These are phyloP conservation scores for Drosophila erecta DNA, from an alignment of 1,140 invertebrate genomes.

Conservation along the genomic window DNA sequence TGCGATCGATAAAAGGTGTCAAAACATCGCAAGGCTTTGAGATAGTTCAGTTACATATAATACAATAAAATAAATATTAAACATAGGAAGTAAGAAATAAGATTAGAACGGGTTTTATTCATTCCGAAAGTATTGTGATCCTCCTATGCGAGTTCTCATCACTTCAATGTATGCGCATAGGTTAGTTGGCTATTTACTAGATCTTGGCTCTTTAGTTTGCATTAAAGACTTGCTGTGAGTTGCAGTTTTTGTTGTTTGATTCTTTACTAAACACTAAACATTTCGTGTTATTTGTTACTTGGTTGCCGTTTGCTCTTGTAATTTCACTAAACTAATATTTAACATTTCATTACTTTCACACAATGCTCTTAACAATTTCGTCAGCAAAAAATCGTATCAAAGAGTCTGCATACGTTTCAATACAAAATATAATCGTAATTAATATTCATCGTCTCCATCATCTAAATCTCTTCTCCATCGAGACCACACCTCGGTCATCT, in stretches of 20 bases:
- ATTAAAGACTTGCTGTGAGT: constrained; percentile 48
- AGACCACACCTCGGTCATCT: constrained; percentile 18
- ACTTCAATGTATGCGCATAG: constrained; percentile 13
- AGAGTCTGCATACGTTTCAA: constrained; percentile 75
- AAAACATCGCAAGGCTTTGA: constrained; percentile 42
- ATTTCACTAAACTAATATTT: constrained; percentile 83
- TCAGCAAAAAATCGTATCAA: constrained; percentile 79
- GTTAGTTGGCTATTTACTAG: constrained; percentile 45
- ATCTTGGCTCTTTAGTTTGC: constrained; percentile 35
- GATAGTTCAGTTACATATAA: constrained; percentile 79
- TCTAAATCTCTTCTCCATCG: constrained; percentile 13
- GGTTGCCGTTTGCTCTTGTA: constrained; percentile 63
- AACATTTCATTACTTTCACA: constrained; percentile 80
- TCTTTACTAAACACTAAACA: constrained; percentile 55
- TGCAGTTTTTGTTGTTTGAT: constrained; percentile 21
- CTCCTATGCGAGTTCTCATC: constrained; percentile 19
- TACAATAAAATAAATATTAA: constrained; percentile 84
- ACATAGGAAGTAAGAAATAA: constrained; percentile 73
- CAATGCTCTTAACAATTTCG: constrained; percentile 81
- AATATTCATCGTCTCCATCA: constrained; percentile 64
- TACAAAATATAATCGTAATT: constrained; percentile 83
- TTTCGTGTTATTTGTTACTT: constrained; percentile 47
- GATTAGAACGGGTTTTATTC: constrained; percentile 67
- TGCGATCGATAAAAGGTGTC: constrained; percentile 28
- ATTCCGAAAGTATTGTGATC: constrained; percentile 56